Evolutionary conservation across 2,888 invertebrate species (phyloP).

Genomic region (Gonocerus acuteangulatus): DNA sequence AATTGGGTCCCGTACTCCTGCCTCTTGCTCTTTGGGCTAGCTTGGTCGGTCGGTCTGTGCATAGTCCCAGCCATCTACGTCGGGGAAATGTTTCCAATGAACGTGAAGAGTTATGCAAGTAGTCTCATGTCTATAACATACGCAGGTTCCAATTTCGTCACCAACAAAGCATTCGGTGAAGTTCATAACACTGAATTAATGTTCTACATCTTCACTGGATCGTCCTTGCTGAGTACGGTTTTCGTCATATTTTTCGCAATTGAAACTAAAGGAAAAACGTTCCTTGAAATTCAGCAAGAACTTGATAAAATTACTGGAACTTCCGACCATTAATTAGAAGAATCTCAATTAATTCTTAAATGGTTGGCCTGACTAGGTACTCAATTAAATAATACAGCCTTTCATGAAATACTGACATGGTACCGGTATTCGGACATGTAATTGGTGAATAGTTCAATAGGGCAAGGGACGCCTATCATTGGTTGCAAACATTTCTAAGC

Average conservation of each 20-base stretch:
- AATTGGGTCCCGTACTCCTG: conserved; percentile 49
- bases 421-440: too few species aligned
- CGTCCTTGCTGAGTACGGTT: conserved; percentile 17
- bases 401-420: too few species aligned
- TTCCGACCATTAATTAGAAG: too few species aligned
- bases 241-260: conserved; percentile 30
- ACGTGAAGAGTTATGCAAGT: conserved; percentile 34
- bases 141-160: conserved; percentile 30
- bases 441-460: too few species aligned
- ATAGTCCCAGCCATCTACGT: conserved; percentile 39
- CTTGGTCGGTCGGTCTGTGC: conserved; percentile 52
- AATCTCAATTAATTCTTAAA: too few species aligned
- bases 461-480: too few species aligned
- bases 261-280: conserved; percentile 36
- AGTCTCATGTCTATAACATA: conserved; percentile 31
- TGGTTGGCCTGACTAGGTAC: too few species aligned
- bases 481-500: too few species aligned
- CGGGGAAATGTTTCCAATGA: conserved; percentile 35
- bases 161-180: conserved; percentile 31
- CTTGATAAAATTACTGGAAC: conserved; percentile 10
- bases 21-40: conserved; percentile 51
- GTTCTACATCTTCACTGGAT: conserved; percentile 30
- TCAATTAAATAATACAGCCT: too few species aligned
- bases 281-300: conserved; percentile 33
- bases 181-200: conserved; percentile 29